Conservation (phyloP, 2,113 vertebrate species). For the Nibea coibor region DNA sequence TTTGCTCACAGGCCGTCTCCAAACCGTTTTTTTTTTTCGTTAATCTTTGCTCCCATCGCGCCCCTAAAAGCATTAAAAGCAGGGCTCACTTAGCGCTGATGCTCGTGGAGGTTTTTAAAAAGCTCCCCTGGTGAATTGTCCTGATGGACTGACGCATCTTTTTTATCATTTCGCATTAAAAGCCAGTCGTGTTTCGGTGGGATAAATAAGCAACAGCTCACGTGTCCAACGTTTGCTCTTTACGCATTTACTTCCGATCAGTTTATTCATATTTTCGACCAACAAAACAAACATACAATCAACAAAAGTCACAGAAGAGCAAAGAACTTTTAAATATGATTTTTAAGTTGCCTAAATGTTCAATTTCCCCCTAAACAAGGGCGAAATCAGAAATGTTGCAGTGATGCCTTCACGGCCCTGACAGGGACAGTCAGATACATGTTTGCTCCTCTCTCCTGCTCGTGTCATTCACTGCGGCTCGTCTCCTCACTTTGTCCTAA, state of each 20-base stretch:
- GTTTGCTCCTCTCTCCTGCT: background rate
- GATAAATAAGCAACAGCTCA: background rate
- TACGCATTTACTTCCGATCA: background rate
- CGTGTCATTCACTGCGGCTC: background rate
- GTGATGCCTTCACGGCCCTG: background rate
- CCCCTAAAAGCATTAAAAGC: slow-evolving; percentile 32
- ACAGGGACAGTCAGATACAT: background rate
- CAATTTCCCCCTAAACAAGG: too few relatives aligned
- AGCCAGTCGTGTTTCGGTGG: background rate
- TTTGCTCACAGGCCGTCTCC: background rate
- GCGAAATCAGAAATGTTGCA: too few relatives aligned
- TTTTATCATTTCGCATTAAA: background rate
- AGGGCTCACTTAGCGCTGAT: slow-evolving; percentile 27
- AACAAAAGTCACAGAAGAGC: background rate
- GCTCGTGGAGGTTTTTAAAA: slow-evolving; percentile 27
- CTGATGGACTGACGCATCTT: background rate
- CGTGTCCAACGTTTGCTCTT: background rate
- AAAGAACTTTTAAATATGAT: background rate
- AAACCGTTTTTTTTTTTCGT: background rate
- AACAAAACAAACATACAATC: background rate
- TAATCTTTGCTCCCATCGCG: slow-evolving; percentile 47
- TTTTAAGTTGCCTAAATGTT: too few relatives aligned
- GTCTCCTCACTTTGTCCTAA: slow-evolving; percentile 2
- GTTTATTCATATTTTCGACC: background rate
- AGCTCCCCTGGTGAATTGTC: background rate